phyloP scores from a whole-genome alignment of 2,113 vertebrate species.

The Pterophyllum scalare region DNA sequence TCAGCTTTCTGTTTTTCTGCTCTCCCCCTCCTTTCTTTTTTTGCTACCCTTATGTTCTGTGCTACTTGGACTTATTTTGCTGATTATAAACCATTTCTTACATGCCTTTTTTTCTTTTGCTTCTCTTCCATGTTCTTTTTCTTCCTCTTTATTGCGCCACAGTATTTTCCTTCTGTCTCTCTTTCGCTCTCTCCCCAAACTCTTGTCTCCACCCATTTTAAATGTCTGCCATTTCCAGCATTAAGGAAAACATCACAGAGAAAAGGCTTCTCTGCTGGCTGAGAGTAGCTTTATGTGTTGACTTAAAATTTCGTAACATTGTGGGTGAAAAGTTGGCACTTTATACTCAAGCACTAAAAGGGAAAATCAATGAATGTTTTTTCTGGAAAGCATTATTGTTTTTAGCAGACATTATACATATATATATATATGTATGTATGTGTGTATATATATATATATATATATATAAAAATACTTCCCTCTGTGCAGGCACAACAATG shows the following conservation, averaged over 20 bases:
- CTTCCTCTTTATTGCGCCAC: background rate
- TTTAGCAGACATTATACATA: background rate
- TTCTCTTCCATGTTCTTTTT: background rate
- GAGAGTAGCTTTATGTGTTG: background rate
- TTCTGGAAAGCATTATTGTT: too few species aligned
- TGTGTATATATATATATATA: too few species aligned
- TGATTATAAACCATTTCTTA: background rate
- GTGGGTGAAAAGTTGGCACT: background rate
- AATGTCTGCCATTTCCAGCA: background rate
- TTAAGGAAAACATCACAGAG: conserved; percentile 14
- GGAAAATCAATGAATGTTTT: too few species aligned
- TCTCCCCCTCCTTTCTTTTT: background rate
- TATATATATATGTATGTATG: too few species aligned
- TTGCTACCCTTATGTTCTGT: background rate
- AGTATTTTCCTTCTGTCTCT: background rate
- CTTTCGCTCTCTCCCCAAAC: background rate
- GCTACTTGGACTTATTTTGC: background rate
- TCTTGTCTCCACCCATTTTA: background rate
- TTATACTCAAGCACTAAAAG: too few species aligned
- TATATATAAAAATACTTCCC: background rate
- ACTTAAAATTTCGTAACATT: background rate
- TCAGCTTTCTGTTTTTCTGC: conserved; percentile 12
- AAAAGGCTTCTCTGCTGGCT: background rate
- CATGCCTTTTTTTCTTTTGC: background rate
- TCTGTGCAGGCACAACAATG: conserved; percentile 80